These are phyloP conservation scores for Verasper variegatus DNA, from an alignment of 2,113 vertebrate species.

Conservation along the genomic window DNA sequence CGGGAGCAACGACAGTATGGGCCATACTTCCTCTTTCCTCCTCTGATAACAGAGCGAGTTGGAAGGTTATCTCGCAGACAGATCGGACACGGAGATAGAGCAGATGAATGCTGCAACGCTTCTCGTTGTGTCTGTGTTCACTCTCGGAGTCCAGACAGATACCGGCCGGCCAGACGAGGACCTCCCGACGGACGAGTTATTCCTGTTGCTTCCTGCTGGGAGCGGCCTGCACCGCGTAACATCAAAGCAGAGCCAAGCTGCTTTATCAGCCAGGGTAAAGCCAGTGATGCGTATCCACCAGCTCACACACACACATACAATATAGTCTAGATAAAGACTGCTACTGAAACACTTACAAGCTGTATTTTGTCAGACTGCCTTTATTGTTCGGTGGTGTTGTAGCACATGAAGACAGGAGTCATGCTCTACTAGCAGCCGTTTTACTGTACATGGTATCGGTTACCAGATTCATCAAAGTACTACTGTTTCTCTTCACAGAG, in stretches of 20 bases:
- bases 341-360: conserved; percentile 31
- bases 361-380: conserved; percentile 8
- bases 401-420: conserved; percentile 51
- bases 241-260: conserved; percentile 30
- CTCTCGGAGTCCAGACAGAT: conserved; percentile 40
- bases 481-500: not conserved
- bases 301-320: conserved; percentile 22
- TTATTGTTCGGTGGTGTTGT: conserved; percentile 38
- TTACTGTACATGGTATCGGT: not conserved
- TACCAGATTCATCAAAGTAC: not conserved
- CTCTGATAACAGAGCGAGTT: conserved; percentile 21
- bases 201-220: conserved; percentile 38
- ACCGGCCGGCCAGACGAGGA: conserved; percentile 16
- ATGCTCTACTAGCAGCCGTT: conserved; percentile 5
- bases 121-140: conserved; percentile 13
- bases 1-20: not conserved
- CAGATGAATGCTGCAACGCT: not conserved
- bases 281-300: conserved; percentile 17
- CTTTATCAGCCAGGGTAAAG: conserved; percentile 4
- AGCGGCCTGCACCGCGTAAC: conserved; percentile 20
- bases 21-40: not conserved
- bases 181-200: conserved; percentile 14
- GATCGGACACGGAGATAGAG: conserved; percentile 12
- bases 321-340: conserved; percentile 37
- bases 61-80: conserved; percentile 29